Evolutionary conservation across 2,113 vertebrate genomes (phyloP), one percentile per base, ranked within the genome.

Genomic region (Malurus cyaneus): DNA sequence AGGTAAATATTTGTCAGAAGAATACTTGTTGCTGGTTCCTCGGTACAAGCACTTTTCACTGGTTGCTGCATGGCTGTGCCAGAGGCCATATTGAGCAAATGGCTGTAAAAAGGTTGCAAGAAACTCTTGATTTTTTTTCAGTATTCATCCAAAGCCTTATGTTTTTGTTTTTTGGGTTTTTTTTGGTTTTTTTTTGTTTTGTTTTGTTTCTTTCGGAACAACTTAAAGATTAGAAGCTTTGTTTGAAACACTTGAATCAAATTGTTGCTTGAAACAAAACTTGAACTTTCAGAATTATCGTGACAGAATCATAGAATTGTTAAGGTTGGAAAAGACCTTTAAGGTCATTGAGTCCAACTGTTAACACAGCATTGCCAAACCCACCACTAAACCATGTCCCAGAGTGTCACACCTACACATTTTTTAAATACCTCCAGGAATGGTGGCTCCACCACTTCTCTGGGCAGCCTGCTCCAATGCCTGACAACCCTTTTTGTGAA

Each of bases 1-100:
- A 42, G 9, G 24, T 87, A 92, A 92, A 78, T 92, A 96, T 77
- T 82, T 76, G n/a, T 54, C 76, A 72, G 65, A 56, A 80, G 74
- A 86, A 16, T 9, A 71, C 42, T 25, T 46, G 21, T 36, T 92
- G 61, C 61, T 1, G 6, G 46, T 79, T 91, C 50, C 53, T 74
- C 53, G 31, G 47, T 74, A 60, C 41, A 82, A 86, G 54, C 13
- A 56, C 32, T 91, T 91, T 67, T 47, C 53, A 23, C 34, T 73
- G 49, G 12, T 25, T 86, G 39, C 41, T 34, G 15, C 59, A 41
- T 52, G 32, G 36, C 69, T 71, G 60, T 74, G 65, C 81, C 73
- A 78, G 61, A 79, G 88, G 64, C 54, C 29, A 36, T 86, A 71
- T 72, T 57, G 67, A 95, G 85, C 13, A 91, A 92, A 94, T 46